phyloP scores from a whole-genome alignment of 2,113 vertebrate genomes.

The Ictalurus furcatus region DNA sequence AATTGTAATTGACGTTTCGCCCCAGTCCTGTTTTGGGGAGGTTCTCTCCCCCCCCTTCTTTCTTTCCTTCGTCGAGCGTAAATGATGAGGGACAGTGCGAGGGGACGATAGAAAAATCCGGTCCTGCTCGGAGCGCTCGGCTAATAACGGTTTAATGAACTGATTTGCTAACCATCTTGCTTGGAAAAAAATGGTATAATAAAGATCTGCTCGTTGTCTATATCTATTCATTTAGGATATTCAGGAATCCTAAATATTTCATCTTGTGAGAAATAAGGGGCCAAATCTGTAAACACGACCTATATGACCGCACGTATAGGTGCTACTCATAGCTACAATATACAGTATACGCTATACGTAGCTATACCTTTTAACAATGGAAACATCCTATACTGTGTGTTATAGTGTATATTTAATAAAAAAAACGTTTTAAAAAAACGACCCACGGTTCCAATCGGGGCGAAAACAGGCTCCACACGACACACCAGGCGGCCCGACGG shows the following conservation, averaged over 20 bases:
- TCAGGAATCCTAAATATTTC: not conserved
- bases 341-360: not conserved
- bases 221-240: not conserved
- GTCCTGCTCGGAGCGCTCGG: conserved; percentile 11
- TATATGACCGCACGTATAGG: not conserved
- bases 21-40: conserved; percentile 9
- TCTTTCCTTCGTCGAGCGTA: conserved; percentile 38
- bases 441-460: not conserved
- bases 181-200: conserved; percentile 1
- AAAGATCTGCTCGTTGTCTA: conserved; percentile 8
- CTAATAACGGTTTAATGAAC: conserved; percentile 35
- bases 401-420: not conserved
- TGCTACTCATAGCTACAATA: not conserved
- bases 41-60: not conserved
- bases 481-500: not conserved
- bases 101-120: conserved; percentile 16
- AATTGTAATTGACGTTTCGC: conserved; percentile 72
- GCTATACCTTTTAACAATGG: not conserved
- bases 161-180: conserved; percentile 14
- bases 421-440: not conserved
- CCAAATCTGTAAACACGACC: not conserved
- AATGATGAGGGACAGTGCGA: conserved; percentile 49
- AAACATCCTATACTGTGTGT: not conserved
- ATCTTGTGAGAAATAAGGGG: not conserved
- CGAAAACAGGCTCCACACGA: not conserved